Conservation (phyloP, 2,113 vertebrate genomes). For the Notarius quadriscutis region DNA sequence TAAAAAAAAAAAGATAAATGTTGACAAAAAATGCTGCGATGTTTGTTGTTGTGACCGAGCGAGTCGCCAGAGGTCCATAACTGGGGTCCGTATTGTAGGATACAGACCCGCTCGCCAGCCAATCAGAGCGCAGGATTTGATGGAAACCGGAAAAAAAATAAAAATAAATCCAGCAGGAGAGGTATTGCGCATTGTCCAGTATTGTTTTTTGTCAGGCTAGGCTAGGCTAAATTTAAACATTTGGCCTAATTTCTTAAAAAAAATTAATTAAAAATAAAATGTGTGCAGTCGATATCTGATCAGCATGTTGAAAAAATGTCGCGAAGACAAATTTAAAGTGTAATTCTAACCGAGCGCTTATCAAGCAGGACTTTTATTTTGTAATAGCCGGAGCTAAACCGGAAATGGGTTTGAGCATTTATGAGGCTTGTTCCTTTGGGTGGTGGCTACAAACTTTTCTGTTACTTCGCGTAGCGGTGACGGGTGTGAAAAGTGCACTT, state of each 20-base stretch:
- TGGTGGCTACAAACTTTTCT: constrained; percentile 54
- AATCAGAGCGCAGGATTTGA: no score
- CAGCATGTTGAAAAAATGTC: background rate
- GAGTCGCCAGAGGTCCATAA: no score
- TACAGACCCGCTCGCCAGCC: no score
- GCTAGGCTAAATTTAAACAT: no score
- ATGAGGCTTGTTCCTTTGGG: constrained; percentile 36
- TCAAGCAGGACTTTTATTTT: constrained; percentile 18
- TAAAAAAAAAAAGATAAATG: no score
- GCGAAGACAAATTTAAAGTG: background rate
- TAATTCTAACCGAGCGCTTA: background rate
- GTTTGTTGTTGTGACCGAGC: no score
- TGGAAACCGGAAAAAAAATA: no score
- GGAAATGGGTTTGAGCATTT: constrained; percentile 18
- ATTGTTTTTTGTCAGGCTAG: no score
- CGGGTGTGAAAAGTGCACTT: background rate
- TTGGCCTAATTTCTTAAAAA: background rate
- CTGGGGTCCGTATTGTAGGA: no score
- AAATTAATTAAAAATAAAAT: background rate
- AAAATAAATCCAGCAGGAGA: no score
- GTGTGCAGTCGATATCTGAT: background rate
- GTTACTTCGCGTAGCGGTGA: background rate
- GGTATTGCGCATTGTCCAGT: no score
- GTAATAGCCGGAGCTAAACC: background rate
- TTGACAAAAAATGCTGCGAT: no score